Evolutionary conservation across 2,797 vertebrate species (phyloP).

Genomic region (Siniperca obscura): DNA sequence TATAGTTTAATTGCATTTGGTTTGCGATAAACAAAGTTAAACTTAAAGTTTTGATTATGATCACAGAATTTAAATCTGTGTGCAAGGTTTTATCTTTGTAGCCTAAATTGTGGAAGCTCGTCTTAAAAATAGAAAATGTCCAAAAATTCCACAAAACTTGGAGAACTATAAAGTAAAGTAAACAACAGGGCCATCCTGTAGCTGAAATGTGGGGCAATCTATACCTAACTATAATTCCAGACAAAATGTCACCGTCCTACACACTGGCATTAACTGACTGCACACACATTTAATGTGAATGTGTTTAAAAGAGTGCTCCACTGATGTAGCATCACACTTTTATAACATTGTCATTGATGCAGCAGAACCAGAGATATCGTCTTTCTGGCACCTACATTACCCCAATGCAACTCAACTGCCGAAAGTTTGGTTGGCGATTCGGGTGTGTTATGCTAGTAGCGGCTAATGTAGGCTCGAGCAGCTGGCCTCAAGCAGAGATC

Average conservation of each 20-base stretch:
- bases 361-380: no score
- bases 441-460: not conserved
- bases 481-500: not conserved
- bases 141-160: not conserved
- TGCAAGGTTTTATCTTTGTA: not conserved
- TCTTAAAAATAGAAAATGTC: not conserved
- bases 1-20: not conserved
- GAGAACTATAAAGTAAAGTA: not conserved
- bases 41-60: not conserved
- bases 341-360: no score
- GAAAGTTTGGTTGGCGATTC: not conserved
- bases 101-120: not conserved
- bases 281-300: no score
- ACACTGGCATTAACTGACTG: no score
- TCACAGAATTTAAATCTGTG: not conserved
- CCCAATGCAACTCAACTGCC: not conserved
- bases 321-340: no score
- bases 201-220: not conserved
- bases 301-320: no score
- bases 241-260: no score
- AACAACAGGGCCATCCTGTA: not conserved
- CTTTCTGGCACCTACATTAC: not conserved
- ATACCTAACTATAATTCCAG: not conserved
- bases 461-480: not conserved
- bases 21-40: not conserved